Evolutionary conservation across 2,888 invertebrate genomes (phyloP), one percentile per base, ranked within the genome.

Genomic region (Dorcus hopei): DNA sequence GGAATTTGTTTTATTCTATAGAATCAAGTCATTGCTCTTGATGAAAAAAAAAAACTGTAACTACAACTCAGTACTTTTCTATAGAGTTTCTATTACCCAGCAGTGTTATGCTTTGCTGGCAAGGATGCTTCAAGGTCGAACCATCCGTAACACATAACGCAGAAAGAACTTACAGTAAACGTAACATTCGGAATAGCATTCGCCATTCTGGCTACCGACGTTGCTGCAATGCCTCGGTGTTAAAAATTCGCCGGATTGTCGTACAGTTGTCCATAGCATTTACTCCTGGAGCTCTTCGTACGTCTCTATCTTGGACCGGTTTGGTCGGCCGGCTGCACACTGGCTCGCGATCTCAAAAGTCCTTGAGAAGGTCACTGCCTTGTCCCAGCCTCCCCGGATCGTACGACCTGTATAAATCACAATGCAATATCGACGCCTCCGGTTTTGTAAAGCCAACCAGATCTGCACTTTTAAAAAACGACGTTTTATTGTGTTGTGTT

Each of bases 331-430:
- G 64, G 56, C 59, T 61, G 53, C 58, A 64, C 49, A 52, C 49
- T 52, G 63, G 59, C 59, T 65, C 62, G 66, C 68, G 64, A 64
- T 64, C 64, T 63, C 54, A 54, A 70, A n/a, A 74, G 74, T 72
- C 76, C 76, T 76, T 76, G 74, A 74, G 74, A 76, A 76, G 76
- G 75, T 76, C 75, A 75, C 74, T 76, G 75, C 72, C 75, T 72
- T 72, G 74, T 73, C 72, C 71, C 71, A 69, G 66, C 72, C 70
- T 71, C 65, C 60, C 64, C 64, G 62, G 62, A 63, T 63, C 66
- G 63, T 65, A 65, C 65, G 68, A 65, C 66, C 66, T 66, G 64
- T 69, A 70, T 70, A 70, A 70, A 70, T 70, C 69, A 73, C 73
- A 70, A 71, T 70, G 70, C 69, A 71, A 66, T 71, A 69, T 70